These are phyloP conservation scores for Carposina sasakii DNA, from an alignment of 1,140 invertebrate genomes.

Conservation along the genomic window DNA sequence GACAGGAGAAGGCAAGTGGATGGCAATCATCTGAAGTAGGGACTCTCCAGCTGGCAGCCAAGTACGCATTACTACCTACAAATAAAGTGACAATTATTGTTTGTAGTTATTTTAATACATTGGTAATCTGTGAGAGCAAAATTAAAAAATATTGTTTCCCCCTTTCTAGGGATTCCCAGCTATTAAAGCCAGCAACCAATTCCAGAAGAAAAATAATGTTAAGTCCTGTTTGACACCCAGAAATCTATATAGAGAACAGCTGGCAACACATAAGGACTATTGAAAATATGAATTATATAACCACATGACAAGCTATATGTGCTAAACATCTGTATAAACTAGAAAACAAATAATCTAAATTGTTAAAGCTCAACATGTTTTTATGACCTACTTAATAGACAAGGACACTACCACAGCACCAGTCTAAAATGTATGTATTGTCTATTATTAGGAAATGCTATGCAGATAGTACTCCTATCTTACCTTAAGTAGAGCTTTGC, in stretches of 20 bases:
- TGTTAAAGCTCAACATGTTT: too few relatives aligned
- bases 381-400: too few relatives aligned
- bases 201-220: conserved; percentile 40
- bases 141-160: conserved; percentile 27
- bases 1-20: conserved; percentile 98
- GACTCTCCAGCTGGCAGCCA: conserved; percentile 99
- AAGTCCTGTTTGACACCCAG: conserved; percentile 50
- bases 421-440: too few relatives aligned
- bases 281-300: too few relatives aligned
- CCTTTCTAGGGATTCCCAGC: conserved; percentile 38
- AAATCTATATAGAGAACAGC: conserved; percentile 31
- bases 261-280: conserved; percentile 47
- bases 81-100: conserved; percentile 11
- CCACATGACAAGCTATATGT: too few relatives aligned
- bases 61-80: conserved; percentile 94
- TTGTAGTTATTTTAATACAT: too few relatives aligned
- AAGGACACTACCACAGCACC: too few relatives aligned
- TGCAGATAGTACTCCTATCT: too few relatives aligned
- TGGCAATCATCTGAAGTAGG: conserved; percentile 99
- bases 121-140: neutral
- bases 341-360: too few relatives aligned
- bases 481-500: conserved; percentile 90
- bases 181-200: conserved; percentile 36
- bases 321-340: too few relatives aligned
- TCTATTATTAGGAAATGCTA: too few relatives aligned